Evolutionary conservation across 1,140 invertebrate genomes (phyloP).

Genomic region (Megalopta genalis): DNA sequence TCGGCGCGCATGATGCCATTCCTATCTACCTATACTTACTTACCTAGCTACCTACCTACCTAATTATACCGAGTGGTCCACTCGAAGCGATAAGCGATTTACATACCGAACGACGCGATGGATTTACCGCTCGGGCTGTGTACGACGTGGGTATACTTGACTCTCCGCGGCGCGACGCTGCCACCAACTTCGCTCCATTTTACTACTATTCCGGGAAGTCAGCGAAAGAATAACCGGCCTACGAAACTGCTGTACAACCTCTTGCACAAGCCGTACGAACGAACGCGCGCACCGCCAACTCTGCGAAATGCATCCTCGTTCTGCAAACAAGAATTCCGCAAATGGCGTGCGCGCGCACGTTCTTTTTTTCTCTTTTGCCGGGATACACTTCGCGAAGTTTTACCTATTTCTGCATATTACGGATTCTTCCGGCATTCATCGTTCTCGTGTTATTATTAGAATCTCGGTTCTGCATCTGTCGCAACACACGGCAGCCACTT

Average conservation of each 20-base stretch:
- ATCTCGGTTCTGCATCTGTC: too few relatives aligned
- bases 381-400: too few relatives aligned
- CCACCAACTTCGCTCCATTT: constrained; percentile 55
- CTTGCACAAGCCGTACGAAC: too few relatives aligned
- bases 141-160: constrained; percentile 53
- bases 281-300: too few relatives aligned
- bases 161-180: constrained; percentile 15
- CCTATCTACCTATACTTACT: constrained; percentile 70
- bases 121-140: constrained; percentile 70
- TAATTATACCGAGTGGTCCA: constrained; percentile 78
- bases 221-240: constrained; percentile 40
- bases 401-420: too few relatives aligned
- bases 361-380: too few relatives aligned
- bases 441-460: too few relatives aligned
- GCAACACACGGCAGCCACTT: too few relatives aligned
- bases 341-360: too few relatives aligned
- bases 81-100: constrained; percentile 79
- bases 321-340: too few relatives aligned
- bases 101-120: constrained; percentile 76
- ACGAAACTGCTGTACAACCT: constrained; percentile 33
- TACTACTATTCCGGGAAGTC: constrained; percentile 62
- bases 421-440: too few relatives aligned
- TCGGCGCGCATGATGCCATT: constrained; percentile 65
- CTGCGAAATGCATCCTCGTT: too few relatives aligned
- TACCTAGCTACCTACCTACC: constrained; percentile 68